Evolutionary conservation across 2,113 vertebrate species (phyloP), one percentile per base, ranked within the genome.

Genomic region (Apodemus sylvaticus): DNA sequence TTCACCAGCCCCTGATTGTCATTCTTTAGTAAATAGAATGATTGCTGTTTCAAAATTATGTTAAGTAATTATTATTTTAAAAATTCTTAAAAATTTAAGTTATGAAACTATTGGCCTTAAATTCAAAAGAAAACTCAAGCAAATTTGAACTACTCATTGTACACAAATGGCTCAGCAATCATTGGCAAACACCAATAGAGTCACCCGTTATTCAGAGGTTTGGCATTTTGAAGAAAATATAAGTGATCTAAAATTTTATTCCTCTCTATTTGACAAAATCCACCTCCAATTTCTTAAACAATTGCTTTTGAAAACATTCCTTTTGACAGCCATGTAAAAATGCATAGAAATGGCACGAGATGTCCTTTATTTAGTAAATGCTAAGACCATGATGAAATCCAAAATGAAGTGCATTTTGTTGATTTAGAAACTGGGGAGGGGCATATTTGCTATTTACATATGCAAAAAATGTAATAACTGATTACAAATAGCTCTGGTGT

Each of bases 191-290:
- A 42, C 7, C 22, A 73, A 26, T 7, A 51, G 60, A 34, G 81
- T 62, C 16, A 29, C n/a, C n/a, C 12, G 12, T 62, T 83, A 66
- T 64, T 86, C 83, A 68, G 7, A 45, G 26, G 2, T 36, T 86
- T 68, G 86, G 82, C 26, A 74, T 87, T 70, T 87, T 70, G 53
- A 5, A 89, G 71, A 93, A 86, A 87, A 93, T 83, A 60, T 83
- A 39, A 51, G 71, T 73, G 71, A 94, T 94, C 68, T 77, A 58
- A 51, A 76, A 29, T 51, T 86, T 70, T 51, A 53, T 70, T 48
- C 34, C 31, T 36, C 45, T 68, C 42, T 48, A 8, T 85, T 85
- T 45, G 31, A 64, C 42, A 86, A 87, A 87, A 26, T 53, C 6
- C 20, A 51, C 19, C 45, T 71, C 34, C 1, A 1, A 53, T 2